Evolutionary conservation across 2,113 vertebrate species (phyloP).

Genomic region (Cheirogaleus medius): DNA sequence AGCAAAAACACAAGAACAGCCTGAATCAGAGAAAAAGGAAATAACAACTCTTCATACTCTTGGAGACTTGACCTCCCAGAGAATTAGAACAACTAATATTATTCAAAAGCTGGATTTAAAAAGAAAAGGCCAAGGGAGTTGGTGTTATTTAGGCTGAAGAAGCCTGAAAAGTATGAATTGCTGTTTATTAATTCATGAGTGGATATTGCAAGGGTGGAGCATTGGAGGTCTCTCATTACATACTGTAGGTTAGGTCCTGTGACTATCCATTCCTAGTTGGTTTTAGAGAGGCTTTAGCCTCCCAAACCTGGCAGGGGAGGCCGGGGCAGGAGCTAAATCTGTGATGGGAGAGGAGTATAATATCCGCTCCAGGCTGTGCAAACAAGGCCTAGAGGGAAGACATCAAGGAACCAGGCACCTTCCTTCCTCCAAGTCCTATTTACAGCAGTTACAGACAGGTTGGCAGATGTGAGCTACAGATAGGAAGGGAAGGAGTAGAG

Average conservation of each 20-base stretch:
- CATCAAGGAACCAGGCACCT: neutral
- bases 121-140: constrained; percentile 16
- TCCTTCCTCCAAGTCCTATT: neutral
- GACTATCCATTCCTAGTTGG: neutral
- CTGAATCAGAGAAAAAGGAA: neutral
- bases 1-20: constrained; percentile 7
- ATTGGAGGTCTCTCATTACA: neutral
- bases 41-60: neutral
- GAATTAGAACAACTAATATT: neutral
- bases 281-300: neutral
- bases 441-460: neutral
- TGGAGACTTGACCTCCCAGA: neutral
- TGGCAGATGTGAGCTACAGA: constrained; percentile 26
- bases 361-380: neutral
- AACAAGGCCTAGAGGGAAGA: neutral
- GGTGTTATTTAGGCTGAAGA: neutral
- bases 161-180: neutral
- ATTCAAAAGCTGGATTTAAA: constrained; percentile 2
- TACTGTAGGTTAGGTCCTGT: neutral
- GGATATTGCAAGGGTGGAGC: neutral
- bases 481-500: neutral
- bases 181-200: neutral
- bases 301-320: neutral
- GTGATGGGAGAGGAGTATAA: neutral
- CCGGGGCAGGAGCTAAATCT: neutral